Base-by-base conservation (phyloP, 2,113 vertebrate genomes). In the Engystomops pustulosus region DNA sequence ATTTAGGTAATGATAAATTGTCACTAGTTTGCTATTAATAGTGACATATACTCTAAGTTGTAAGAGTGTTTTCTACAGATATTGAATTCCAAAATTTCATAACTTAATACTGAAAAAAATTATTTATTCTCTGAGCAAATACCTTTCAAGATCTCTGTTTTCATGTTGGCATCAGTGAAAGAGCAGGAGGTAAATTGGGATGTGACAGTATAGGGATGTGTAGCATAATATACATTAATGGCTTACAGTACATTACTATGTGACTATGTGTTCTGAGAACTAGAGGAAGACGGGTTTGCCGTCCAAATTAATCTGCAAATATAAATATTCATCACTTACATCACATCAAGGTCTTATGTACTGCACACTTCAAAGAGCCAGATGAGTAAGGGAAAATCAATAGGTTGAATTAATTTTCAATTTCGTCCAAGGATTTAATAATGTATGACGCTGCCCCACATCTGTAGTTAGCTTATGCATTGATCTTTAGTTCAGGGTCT, bases 351-450 rank as follows among this genome's bases (percentile, higher is more conserved):
- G 87, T 79, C 80, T 49, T 71, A 53, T 38, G 70, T 76, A 87
- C 74, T 86, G 62, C 84, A 4, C 62, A 76, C 87, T 84, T 81
- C 27, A 82, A 79, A 80, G 75, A 76, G 45, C 68, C 87, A 83
- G 27, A 84, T 71, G 83, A 51, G 72, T 86, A 82, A 87, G 69
- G 30, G 27, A 70, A 86, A 89, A 89, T 88, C 86, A 86, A 87
- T 89, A 55, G 25, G 0, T 84, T 85, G 84, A 51, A 89, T 87
- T 88, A 30, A 85, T 87, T 87, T 88, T 85, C 45, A 77, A 86
- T 81, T 88, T 88, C 85, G 88, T 86, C 47, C 87, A 74, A 80
- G 68, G 83, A 49, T 49, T 79, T 88, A 90, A 85, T 87, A 90
- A 86, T 86, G 78, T 74, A 86, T 65, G 6, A 58, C 17, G 38